Conservation (phyloP, 2,113 vertebrate genomes). For the Cepphus grylle region DNA sequence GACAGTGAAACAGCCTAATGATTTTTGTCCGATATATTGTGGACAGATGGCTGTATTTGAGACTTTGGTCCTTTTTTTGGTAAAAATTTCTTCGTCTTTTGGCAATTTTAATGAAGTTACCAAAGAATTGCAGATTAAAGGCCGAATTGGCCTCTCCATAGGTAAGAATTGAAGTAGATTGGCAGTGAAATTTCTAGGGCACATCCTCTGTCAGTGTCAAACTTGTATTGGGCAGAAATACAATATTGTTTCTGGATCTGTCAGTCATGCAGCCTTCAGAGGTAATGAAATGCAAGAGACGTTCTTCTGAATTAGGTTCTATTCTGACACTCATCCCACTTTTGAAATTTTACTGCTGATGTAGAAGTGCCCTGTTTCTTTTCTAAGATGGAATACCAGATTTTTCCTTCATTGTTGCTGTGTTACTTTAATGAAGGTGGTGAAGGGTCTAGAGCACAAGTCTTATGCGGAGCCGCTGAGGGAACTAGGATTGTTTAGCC, state of each 20-base stretch:
- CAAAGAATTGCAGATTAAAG: neutral
- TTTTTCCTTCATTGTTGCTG: neutral
- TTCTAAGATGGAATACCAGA: neutral
- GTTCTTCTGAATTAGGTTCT: neutral
- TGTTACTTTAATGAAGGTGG: neutral
- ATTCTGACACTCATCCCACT: neutral
- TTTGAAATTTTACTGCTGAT: neutral
- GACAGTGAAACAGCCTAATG: neutral
- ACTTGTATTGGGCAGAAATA: neutral
- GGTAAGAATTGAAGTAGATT: neutral
- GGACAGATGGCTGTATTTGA: neutral
- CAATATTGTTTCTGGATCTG: neutral
- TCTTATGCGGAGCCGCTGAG: neutral
- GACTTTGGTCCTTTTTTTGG: neutral
- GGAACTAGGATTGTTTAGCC: neutral
- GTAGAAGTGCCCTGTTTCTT: neutral
- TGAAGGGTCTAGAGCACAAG: neutral
- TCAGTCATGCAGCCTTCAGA: neutral
- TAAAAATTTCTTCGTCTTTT: neutral
- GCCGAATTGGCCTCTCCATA: neutral
- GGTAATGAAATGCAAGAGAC: neutral
- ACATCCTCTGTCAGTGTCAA: neutral
- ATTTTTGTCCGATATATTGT: neutral
- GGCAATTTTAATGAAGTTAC: neutral
- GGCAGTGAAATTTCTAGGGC: slow-evolving; percentile 40